Evolutionary conservation across 1,140 invertebrate species (phyloP).

Genomic region (Rhyacophila brunnea): DNA sequence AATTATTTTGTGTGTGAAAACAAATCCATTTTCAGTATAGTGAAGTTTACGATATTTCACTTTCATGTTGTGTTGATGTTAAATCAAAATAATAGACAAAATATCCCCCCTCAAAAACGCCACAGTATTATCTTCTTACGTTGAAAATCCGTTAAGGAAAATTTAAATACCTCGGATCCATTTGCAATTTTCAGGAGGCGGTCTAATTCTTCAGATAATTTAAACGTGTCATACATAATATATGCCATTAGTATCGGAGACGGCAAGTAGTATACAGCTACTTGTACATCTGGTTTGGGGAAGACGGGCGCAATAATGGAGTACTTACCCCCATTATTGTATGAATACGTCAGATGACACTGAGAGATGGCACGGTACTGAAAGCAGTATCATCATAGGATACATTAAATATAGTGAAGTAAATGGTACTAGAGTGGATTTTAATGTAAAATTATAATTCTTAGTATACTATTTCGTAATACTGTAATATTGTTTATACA

Average conservation of each 20-base stretch:
- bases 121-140: background rate
- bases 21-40: too few relatives aligned
- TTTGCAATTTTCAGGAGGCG: slow-evolving; percentile 21
- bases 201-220: slow-evolving; percentile 27
- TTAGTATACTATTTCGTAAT: too few relatives aligned
- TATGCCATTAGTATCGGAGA: slow-evolving; percentile 28
- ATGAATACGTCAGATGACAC: slow-evolving; percentile 28
- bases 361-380: slow-evolving; percentile 10
- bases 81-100: too few relatives aligned
- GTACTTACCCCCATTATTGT: slow-evolving; percentile 8
- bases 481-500: too few relatives aligned
- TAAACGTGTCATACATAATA: slow-evolving; percentile 29
- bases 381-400: slow-evolving; percentile 6
- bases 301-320: background rate
- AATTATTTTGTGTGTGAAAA: too few relatives aligned
- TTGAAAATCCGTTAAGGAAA: slow-evolving; percentile 2
- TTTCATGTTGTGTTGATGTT: too few relatives aligned
- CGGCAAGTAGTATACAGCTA: background rate
- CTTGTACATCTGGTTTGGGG: background rate
- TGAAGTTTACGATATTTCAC: too few relatives aligned
- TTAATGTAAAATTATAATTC: too few relatives aligned
- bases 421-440: too few relatives aligned
- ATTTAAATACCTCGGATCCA: slow-evolving; percentile 25
- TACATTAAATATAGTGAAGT: too few relatives aligned
- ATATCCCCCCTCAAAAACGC: background rate